These are phyloP conservation scores for Chrysocyon brachyurus DNA, from an alignment of 2,797 vertebrate species.

Conservation along the genomic window DNA sequence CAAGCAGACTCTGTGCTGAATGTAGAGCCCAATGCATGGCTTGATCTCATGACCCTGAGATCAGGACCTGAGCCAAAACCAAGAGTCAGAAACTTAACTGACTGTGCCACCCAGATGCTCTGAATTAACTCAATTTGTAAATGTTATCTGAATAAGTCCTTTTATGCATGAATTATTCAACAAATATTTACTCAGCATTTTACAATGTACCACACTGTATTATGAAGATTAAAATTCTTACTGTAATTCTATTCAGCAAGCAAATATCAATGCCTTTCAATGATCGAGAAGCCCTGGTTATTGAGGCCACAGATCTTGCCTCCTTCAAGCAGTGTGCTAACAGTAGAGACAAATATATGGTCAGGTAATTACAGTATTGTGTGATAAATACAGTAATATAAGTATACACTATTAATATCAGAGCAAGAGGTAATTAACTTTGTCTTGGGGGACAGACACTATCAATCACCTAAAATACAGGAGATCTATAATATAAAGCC, in stretches of 20 bases:
- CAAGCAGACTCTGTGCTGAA: background rate
- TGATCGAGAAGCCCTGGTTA: background rate
- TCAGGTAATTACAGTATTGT: background rate
- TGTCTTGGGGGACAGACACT: background rate
- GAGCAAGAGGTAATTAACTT: background rate
- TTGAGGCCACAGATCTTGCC: background rate
- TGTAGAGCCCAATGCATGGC: background rate
- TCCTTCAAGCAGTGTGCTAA: background rate
- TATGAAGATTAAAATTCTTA: background rate
- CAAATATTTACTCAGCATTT: slow-evolving; percentile 6
- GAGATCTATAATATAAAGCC: slow-evolving; percentile 30
- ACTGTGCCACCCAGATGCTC: background rate
- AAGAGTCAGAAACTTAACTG: background rate
- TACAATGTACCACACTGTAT: background rate
- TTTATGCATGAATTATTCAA: slow-evolving; percentile 48
- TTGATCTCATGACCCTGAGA: background rate
- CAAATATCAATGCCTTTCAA: background rate
- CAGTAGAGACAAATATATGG: background rate
- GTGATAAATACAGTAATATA: background rate
- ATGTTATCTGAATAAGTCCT: background rate
- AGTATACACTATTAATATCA: background rate
- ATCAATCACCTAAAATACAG: background rate
- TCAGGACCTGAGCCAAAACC: background rate
- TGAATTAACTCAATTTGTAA: slow-evolving; percentile 51
- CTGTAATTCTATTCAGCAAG: background rate